Evolutionary conservation across 2,888 invertebrate genomes (phyloP), one percentile per base, ranked within the genome.

Genomic region (Drosophila demipolita): DNA sequence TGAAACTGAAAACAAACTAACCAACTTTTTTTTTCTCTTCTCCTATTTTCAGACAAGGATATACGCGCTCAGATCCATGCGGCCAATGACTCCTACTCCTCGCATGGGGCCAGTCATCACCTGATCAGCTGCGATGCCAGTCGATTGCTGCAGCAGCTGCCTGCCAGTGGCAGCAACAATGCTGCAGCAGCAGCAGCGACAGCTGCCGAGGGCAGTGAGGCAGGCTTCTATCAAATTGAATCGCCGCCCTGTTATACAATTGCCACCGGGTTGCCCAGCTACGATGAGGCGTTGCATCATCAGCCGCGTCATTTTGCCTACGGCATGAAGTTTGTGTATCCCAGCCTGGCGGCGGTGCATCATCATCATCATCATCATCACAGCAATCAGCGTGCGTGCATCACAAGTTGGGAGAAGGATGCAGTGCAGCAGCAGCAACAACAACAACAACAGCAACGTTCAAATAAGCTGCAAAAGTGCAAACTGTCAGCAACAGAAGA

Each of bases 221-320:
- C 90, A 23, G 88, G 89, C 36, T 93, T 92, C 82, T 92, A 91
- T 81, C 92, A 93, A 90, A 91, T 92, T 87, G 95, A 94, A 85
- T 94, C 94, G 50, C 93, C 95, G 70, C 95, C 95, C 45, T 95
- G 95, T 82, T 95, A 95, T 90, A 95, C 95, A 50, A 94, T 95
- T 75, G 95, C 95, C 82, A 95, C 95, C 35, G 95, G 95, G 12
- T 90, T 95, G 67, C 95, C 95, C 42, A 94, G 94, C 73, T 95
- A 95, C 92, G 95, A 95, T 72, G 95, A 95, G 90, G 95, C 95
- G 17, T 90, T 95, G 83, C 94, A 94, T 90, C 95, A 95, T 90
- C 91, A 92, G 82, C 90, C 92, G 94, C 89, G 90, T 59, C 91
- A 90, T 66, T 91, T 91, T 71, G 87, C 90, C 78, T 93, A 90